These are phyloP conservation scores for Nibea albiflora DNA, from an alignment of 2,113 vertebrate genomes.

Conservation along the genomic window DNA sequence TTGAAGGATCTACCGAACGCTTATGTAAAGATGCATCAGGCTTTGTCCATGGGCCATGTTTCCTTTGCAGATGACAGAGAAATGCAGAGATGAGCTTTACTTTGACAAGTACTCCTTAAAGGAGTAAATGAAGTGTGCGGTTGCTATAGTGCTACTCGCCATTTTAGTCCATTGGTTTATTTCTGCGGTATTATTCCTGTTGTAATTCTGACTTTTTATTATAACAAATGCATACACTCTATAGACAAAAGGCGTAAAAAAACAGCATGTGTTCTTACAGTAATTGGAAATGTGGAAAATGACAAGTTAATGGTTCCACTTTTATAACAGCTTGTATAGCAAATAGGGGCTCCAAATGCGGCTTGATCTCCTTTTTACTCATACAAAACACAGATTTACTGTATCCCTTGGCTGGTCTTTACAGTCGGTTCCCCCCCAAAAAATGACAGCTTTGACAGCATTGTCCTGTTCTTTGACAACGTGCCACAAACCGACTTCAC, in stretches of 20 bases:
- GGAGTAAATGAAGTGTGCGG: neutral
- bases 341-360: conserved; percentile 24
- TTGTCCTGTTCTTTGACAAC: conserved; percentile 57
- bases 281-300: conserved; percentile 4
- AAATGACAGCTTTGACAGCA: conserved; percentile 61
- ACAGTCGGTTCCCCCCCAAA: conserved; percentile 31
- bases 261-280: conserved; percentile 11
- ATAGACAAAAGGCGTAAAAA: neutral
- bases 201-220: neutral
- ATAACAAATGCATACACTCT: conserved; percentile 4
- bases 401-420: conserved; percentile 45
- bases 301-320: conserved; percentile 4
- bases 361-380: conserved; percentile 38
- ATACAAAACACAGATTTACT: conserved; percentile 50
- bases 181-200: no score
- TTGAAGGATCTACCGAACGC: neutral
- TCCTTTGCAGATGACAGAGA: conserved; percentile 13
- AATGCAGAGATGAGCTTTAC: neutral
- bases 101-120: conserved; percentile 10
- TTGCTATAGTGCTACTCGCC: no score
- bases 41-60: neutral
- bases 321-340: conserved; percentile 28
- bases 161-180: no score
- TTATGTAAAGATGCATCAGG: conserved; percentile 14
- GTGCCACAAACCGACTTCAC: conserved; percentile 57